phyloP scores from a whole-genome alignment of 2,797 vertebrate species.

The Babyrousa celebensis region DNA sequence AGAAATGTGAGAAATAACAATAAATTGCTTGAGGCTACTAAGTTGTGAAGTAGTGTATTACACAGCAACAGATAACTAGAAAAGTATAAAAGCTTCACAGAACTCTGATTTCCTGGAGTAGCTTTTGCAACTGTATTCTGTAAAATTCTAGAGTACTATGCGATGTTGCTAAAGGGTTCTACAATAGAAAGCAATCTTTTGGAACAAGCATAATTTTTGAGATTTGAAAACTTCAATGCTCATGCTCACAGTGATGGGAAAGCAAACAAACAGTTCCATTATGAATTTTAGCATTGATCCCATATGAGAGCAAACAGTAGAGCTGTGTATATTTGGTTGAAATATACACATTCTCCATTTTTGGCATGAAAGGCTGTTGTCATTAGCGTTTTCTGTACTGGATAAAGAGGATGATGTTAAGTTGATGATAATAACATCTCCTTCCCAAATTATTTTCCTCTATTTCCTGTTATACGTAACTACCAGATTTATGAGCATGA shows the following conservation, averaged over 20 bases:
- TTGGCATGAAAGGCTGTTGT: not conserved
- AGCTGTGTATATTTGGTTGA: not conserved
- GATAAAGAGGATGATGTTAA: not conserved
- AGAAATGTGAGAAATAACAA: slow-evolving; percentile 20
- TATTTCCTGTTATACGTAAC: not conserved
- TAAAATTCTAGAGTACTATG: not conserved
- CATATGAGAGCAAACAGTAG: not conserved
- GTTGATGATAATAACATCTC: slow-evolving; percentile 3
- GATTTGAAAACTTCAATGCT: not conserved
- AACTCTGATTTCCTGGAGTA: not conserved
- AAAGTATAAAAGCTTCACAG: not conserved
- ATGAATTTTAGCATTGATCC: not conserved
- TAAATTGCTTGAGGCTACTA: not conserved
- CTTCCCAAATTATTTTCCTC: not conserved
- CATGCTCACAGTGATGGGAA: not conserved
- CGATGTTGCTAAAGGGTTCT: not conserved
- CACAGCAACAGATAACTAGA: not conserved
- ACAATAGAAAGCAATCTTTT: not conserved
- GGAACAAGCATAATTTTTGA: not conserved
- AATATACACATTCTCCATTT: not conserved
- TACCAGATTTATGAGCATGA: not conserved
- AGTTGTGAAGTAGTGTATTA: not conserved
- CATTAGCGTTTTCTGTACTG: slow-evolving; percentile 4
- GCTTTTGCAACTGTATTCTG: not conserved
- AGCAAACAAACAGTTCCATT: not conserved